Conservation (phyloP, 2,888 invertebrate species). For the Agriopis marginaria region DNA sequence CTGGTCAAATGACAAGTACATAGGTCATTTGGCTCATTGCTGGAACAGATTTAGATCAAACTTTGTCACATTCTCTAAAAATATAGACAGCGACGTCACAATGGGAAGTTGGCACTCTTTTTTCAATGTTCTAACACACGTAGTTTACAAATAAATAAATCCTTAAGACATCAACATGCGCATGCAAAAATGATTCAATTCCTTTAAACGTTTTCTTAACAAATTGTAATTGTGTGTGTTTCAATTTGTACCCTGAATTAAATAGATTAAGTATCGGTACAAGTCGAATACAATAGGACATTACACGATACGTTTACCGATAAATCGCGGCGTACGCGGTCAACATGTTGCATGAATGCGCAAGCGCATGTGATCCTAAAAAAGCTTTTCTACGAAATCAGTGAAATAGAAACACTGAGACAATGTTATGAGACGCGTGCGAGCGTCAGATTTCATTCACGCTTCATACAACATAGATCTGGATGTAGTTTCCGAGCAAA, state of each 20-base stretch:
- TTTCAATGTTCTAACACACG: neutral
- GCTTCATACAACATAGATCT: constrained; percentile 37
- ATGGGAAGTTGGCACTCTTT: neutral
- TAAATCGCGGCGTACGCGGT: constrained; percentile 66
- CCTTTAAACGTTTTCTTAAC: constrained; percentile 28
- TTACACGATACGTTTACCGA: constrained; percentile 61
- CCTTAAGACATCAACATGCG: neutral
- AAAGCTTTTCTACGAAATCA: constrained; percentile 66
- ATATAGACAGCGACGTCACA: neutral
- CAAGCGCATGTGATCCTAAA: constrained; percentile 63
- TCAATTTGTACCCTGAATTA: constrained; percentile 63
- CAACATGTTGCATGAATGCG: constrained; percentile 56
- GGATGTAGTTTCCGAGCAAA: constrained; percentile 39
- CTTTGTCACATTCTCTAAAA: neutral
- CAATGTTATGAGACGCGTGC: constrained; percentile 60
- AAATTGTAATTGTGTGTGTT: too few species aligned
- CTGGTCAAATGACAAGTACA: too few species aligned
- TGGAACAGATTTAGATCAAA: too few species aligned
- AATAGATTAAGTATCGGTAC: constrained; percentile 61
- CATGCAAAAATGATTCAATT: constrained; percentile 26
- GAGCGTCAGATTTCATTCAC: constrained; percentile 58
- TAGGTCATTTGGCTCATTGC: too few species aligned
- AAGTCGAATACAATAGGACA: constrained; percentile 67
- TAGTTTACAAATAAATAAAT: neutral
- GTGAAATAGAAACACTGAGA: constrained; percentile 55